Evolutionary conservation across 2,113 vertebrate genomes (phyloP).

Genomic region (Esox niger): DNA sequence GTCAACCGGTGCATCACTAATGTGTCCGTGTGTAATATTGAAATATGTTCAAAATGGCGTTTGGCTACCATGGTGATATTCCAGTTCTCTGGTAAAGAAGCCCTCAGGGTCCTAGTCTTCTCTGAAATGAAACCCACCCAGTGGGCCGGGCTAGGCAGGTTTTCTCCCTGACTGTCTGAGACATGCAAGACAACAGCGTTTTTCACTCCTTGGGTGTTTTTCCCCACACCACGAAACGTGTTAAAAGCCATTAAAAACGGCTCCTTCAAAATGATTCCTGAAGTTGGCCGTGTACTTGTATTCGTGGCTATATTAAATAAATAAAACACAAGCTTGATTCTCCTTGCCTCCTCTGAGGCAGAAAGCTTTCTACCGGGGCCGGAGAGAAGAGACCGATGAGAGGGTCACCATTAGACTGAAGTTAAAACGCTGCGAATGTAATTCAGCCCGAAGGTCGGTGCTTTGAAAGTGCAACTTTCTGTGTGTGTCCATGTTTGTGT

Average conservation of each 20-base stretch:
- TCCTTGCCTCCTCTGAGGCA: slow-evolving; percentile 47
- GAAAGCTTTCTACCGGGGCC: slow-evolving; percentile 47
- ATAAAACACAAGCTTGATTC: slow-evolving; percentile 62
- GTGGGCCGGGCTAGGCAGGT: no score
- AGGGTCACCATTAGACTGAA: slow-evolving; percentile 65
- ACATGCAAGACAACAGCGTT: slow-evolving; percentile 8
- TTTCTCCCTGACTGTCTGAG: background rate
- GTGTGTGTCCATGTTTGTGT: slow-evolving; percentile 40
- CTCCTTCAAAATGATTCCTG: slow-evolving; percentile 49
- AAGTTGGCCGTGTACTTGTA: slow-evolving; percentile 47
- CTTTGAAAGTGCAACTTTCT: slow-evolving; percentile 62
- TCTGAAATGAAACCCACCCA: no score
- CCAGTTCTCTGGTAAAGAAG: no score
- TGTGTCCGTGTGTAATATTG: no score
- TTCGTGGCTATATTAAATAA: slow-evolving; percentile 69
- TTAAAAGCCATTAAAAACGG: slow-evolving; percentile 60
- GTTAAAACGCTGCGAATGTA: slow-evolving; percentile 71
- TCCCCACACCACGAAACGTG: slow-evolving; percentile 23
- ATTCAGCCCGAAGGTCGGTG: slow-evolving; percentile 68
- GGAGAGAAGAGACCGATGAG: slow-evolving; percentile 32
- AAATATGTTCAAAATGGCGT: no score
- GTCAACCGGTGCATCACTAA: no score
- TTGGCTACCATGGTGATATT: no score
- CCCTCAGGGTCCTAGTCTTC: no score
- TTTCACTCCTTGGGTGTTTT: slow-evolving; percentile 11